phyloP scores from a whole-genome alignment of 2,797 vertebrate species.

The Prionace glauca region DNA sequence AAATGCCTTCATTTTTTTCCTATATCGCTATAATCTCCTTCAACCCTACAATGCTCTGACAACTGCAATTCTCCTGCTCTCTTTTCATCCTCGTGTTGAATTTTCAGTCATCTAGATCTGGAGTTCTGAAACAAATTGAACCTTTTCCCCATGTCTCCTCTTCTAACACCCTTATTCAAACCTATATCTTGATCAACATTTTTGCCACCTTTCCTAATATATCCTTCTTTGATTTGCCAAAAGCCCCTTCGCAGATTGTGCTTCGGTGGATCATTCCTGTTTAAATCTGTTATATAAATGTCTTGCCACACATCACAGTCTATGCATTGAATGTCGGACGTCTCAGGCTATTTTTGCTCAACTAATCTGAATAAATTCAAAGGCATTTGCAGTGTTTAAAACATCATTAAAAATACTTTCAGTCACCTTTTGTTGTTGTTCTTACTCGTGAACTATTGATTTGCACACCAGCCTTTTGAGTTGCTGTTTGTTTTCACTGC shows the following conservation, averaged over 20 bases:
- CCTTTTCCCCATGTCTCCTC: neutral
- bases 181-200: neutral
- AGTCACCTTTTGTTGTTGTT: conserved; percentile 20
- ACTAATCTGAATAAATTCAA: neutral
- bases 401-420: neutral
- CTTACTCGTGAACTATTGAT: conserved; percentile 52
- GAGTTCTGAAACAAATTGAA: neutral
- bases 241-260: neutral
- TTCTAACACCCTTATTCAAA: neutral
- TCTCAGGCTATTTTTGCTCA: neutral
- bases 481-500: conserved; percentile 46
- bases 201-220: neutral
- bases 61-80: neutral
- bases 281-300: neutral
- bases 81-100: neutral
- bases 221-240: neutral
- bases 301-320: neutral
- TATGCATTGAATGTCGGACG: neutral
- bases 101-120: no score
- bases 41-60: neutral
- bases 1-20: neutral
- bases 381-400: neutral
- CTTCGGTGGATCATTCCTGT: neutral
- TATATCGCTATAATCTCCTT: neutral
- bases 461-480: conserved; percentile 52